These are phyloP conservation scores for Synanceia verrucosa DNA, from an alignment of 2,797 vertebrate genomes.

Conservation along the genomic window DNA sequence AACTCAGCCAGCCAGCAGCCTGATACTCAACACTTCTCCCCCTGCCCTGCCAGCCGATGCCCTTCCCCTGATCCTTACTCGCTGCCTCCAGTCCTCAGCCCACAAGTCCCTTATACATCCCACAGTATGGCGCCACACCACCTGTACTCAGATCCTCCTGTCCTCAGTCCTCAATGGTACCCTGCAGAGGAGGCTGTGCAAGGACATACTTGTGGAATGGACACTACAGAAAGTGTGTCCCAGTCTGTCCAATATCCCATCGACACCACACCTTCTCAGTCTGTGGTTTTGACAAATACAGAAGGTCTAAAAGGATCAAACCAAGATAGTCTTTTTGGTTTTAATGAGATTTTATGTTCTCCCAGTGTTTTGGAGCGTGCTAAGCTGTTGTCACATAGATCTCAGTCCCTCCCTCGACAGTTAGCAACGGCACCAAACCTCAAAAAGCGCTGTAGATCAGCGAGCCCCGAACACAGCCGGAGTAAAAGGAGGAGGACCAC, in stretches of 20 bases:
- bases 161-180: conserved; percentile 67
- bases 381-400: conserved; percentile 4
- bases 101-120: conserved; percentile 44
- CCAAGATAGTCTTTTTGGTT: background rate
- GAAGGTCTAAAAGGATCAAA: background rate
- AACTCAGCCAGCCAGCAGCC: background rate
- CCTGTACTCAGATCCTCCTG: conserved; percentile 61
- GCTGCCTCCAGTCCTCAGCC: conserved; percentile 73
- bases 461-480: conserved; percentile 45
- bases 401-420: conserved; percentile 38
- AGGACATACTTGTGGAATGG: conserved; percentile 17
- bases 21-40: conserved; percentile 5
- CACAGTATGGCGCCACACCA: conserved; percentile 20
- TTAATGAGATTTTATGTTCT: background rate
- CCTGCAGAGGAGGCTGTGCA: conserved; percentile 20
- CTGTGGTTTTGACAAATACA: background rate
- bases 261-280: background rate
- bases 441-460: conserved; percentile 73
- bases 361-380: background rate
- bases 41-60: background rate
- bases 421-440: conserved; percentile 21
- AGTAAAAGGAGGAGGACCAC: conserved; percentile 68
- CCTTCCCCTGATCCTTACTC: conserved; percentile 48
- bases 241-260: background rate
- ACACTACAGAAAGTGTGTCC: conserved; percentile 8